These are phyloP conservation scores for Nothura maculosa DNA, from an alignment of 2,797 vertebrate species.

Conservation along the genomic window DNA sequence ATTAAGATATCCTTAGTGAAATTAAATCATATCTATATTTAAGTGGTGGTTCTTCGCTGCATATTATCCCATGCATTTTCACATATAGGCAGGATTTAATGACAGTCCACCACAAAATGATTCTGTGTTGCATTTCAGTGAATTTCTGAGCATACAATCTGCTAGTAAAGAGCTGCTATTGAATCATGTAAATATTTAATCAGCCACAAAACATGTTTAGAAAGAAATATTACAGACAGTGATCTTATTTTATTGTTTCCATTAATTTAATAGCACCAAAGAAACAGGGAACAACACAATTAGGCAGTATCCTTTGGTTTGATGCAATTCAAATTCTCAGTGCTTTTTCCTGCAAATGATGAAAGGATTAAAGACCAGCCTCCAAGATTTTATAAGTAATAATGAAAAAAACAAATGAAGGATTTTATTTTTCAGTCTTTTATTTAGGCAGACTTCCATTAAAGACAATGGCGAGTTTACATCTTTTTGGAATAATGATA, in stretches of 20 bases:
- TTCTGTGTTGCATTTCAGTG: slow-evolving; percentile 12
- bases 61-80: slow-evolving; percentile 20
- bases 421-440: not conserved
- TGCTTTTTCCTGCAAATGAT: slow-evolving; percentile 38
- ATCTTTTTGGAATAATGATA: not conserved
- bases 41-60: not conserved
- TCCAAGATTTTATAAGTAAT: not conserved
- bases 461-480: not conserved
- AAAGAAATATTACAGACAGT: slow-evolving; percentile 47
- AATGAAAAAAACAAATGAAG: not conserved
- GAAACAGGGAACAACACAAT: not conserved
- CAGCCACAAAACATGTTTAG: slow-evolving; percentile 48
- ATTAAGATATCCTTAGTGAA: slow-evolving; percentile 46
- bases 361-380: slow-evolving; percentile 12
- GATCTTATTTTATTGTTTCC: slow-evolving; percentile 51
- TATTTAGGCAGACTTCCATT: not conserved
- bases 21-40: slow-evolving; percentile 23
- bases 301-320: slow-evolving; percentile 38
- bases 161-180: slow-evolving; percentile 31
- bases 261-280: slow-evolving; percentile 31
- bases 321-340: slow-evolving; percentile 25
- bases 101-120: not conserved
- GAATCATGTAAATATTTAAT: slow-evolving; percentile 72
- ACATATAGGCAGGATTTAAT: not conserved
- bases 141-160: slow-evolving; percentile 19